Evolutionary conservation across 2,797 vertebrate species (phyloP).

Genomic region (Syngnathus acus): DNA sequence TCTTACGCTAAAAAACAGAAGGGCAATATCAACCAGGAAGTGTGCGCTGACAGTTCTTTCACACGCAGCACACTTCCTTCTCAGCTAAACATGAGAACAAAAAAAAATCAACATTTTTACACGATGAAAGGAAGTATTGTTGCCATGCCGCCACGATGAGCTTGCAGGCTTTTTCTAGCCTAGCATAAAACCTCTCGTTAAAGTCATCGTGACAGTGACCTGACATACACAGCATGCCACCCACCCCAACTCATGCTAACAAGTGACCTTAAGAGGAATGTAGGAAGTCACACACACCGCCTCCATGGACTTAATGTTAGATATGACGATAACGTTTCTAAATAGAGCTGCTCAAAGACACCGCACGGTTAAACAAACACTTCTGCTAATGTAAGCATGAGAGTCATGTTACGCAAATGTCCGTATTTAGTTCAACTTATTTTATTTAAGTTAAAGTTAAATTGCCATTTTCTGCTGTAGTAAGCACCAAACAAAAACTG

Average conservation of each 20-base stretch:
- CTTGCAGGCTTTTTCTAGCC: neutral
- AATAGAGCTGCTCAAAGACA: neutral
- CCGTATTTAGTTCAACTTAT: neutral
- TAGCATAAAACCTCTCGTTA: neutral
- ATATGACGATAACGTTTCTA: neutral
- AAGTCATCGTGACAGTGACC: conserved; percentile 3
- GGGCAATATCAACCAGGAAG: neutral
- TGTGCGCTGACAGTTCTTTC: conserved; percentile 1
- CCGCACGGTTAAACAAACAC: neutral
- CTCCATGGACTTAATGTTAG: neutral
- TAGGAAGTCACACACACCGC: conserved; percentile 2
- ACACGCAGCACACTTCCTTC: conserved; percentile 2
- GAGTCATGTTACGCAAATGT: neutral
- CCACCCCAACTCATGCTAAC: neutral
- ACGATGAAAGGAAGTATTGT: conserved; percentile 1
- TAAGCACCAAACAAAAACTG: conserved; percentile 7
- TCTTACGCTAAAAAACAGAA: neutral
- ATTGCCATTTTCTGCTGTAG: neutral
- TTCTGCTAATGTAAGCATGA: neutral
- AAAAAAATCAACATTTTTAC: neutral
- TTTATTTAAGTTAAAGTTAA: neutral
- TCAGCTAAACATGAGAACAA: neutral
- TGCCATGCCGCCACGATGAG: neutral
- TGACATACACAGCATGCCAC: neutral
- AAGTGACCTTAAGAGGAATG: conserved; percentile 7